These are phyloP conservation scores for Laothoe populi DNA, from an alignment of 2,888 invertebrate genomes.

Conservation along the genomic window DNA sequence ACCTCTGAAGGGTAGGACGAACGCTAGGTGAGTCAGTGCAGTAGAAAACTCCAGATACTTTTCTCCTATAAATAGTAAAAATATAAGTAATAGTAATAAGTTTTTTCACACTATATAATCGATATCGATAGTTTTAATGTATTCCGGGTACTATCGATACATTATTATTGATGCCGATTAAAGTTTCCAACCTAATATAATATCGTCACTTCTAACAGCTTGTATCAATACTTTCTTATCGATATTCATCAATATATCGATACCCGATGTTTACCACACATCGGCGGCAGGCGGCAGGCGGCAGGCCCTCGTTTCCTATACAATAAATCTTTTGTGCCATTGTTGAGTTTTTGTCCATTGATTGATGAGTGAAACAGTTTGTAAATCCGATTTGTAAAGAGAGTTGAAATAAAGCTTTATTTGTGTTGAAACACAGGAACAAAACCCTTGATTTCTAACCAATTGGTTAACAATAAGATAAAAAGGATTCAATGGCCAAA, in stretches of 20 bases:
- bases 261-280: not conserved
- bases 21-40: too few species aligned
- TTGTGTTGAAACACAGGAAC: not conserved
- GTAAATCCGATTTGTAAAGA: slow-evolving; percentile 3
- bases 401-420: not conserved
- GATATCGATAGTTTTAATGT: too few species aligned
- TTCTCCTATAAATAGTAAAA: too few species aligned
- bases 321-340: slow-evolving; percentile 21
- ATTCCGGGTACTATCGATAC: too few species aligned
- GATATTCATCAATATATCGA: not conserved
- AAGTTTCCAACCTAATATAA: too few species aligned
- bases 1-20: too few species aligned
- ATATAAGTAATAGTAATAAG: too few species aligned
- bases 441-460: not conserved
- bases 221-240: not conserved
- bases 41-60: too few species aligned
- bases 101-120: too few species aligned
- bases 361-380: slow-evolving; percentile 2
- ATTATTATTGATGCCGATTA: too few species aligned
- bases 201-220: not conserved
- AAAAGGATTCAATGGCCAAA: too few species aligned
- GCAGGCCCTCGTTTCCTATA: slow-evolving; percentile 4
- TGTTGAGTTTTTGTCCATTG: slow-evolving; percentile 18
- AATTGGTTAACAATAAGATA: too few species aligned
- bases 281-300: not conserved